Base-by-base conservation (phyloP, 2,797 vertebrate genomes). In the Sebastes aleutianus region DNA sequence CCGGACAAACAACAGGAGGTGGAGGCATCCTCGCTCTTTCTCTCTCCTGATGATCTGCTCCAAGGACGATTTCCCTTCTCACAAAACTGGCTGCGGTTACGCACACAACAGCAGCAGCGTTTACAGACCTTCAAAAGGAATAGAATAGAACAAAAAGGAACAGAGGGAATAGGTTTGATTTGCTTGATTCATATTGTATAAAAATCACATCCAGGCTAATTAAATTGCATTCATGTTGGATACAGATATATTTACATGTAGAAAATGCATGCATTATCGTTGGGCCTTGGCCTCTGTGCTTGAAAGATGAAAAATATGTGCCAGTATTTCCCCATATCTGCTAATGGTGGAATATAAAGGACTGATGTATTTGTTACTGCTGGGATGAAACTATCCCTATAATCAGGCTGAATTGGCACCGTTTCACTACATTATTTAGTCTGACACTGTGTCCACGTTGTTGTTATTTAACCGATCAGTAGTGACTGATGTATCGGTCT, bases 1-100 rank as follows among this genome's bases (percentile, higher is more conserved):
- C 83, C 86, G 90, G 88, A 89, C 85, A 85, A 92, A 91, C 91
- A 92, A 91, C 92, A 89, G 91, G 92, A 90, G 93, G 93, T 80
- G 89, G 91, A 90, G 90, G 90, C 90, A 90, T 92, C 88, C 89
- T 91, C 87, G 58, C 87, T 87, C 88, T 87, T 27, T 82, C 79
- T 88, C 83, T 64, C 77, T 69, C 84, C 88, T 78, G 79, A 88
- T 89, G 91, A 91, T 89, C 89, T 79, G 87, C 89, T 92, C 92
- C 92, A 93, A 94, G 93, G 93, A 93, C 91, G 74, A 86, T 82
- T 87, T 91, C 67, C 86, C 87, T 88, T 82, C 86, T 84, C 82
- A 88, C 74, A 58, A 83, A 87, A 79, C 91, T 85, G 89, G 91
- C 88, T 82, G 72, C 32, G 61, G 85, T 79, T 82, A 54, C 22